Conservation (phyloP, 1,140 invertebrate species). For the fruit fly (Drosophila melanogaster) region DNA sequence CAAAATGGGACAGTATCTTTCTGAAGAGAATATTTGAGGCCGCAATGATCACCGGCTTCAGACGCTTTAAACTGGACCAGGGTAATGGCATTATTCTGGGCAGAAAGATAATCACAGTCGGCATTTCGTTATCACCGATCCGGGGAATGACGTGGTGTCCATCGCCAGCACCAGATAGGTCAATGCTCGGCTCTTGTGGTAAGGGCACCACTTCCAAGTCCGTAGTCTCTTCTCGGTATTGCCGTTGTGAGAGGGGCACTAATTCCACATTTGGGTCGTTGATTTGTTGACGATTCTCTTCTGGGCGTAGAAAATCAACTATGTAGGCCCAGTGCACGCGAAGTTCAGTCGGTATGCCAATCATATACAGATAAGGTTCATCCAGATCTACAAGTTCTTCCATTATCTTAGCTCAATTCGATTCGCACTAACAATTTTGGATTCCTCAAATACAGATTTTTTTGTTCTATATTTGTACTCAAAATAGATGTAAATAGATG, state of each 20-base stretch:
- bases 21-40: constrained; percentile 17
- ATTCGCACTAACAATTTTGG: constrained; percentile 2
- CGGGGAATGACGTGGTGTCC: constrained; percentile 31
- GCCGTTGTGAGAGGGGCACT: not conserved
- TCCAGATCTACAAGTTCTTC: constrained; percentile 2
- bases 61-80: constrained; percentile 4
- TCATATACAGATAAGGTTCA: not conserved
- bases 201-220: constrained; percentile 8
- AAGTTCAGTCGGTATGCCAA: not conserved
- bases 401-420: not conserved
- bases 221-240: not conserved
- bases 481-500: too few species aligned
- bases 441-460: not conserved
- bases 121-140: not conserved
- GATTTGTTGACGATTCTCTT: too few species aligned
- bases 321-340: not conserved
- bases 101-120: constrained; percentile 10
- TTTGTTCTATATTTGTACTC: too few species aligned
- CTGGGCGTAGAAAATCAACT: not conserved
- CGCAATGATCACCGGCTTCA: constrained; percentile 12
- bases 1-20: not conserved
- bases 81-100: not conserved
- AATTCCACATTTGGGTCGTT: not conserved
- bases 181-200: not conserved
- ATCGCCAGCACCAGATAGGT: constrained; percentile 26